phyloP scores from a whole-genome alignment of 35 echinoderm and acorn worm genomes.

The Apostichopus parvimensis region DNA sequence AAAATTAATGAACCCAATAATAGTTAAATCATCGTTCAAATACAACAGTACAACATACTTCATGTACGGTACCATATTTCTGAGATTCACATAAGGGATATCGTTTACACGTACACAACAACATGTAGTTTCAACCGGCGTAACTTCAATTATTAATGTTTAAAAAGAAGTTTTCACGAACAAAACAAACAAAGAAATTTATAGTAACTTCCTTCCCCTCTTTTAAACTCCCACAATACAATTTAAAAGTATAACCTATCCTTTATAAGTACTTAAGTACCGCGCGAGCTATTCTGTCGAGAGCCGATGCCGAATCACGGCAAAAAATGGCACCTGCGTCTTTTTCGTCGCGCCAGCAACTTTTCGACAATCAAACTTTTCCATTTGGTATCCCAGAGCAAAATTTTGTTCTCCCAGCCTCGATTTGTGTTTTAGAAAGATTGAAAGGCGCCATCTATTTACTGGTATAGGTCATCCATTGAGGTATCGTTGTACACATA shows the following conservation, averaged over 20 bases:
- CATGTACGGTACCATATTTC: too few species aligned
- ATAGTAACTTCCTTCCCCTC: conserved; percentile 10
- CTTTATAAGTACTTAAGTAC: background rate
- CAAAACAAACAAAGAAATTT: background rate
- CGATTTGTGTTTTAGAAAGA: conserved; percentile 8
- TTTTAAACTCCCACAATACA: background rate
- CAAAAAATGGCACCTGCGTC: conserved; percentile 56
- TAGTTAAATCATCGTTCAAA: too few species aligned
- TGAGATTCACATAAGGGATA: too few species aligned
- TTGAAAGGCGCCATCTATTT: conserved; percentile 61
- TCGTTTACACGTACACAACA: too few species aligned
- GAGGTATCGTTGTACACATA: background rate
- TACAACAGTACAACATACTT: too few species aligned
- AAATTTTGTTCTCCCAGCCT: background rate
- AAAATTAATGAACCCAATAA: too few species aligned
- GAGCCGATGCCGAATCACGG: conserved; percentile 29
- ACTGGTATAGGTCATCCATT: conserved; percentile 20
- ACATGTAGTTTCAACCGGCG: too few species aligned
- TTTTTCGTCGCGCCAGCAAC: conserved; percentile 40
- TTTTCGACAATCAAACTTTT: background rate
- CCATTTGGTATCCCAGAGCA: background rate
- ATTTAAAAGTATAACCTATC: background rate
- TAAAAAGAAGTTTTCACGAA: too few species aligned
- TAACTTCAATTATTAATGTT: too few species aligned
- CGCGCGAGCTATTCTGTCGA: background rate